Evolutionary conservation across 2,113 vertebrate genomes (phyloP), one percentile per base, ranked within the genome.

Genomic region (Cochlearius cochlearius): DNA sequence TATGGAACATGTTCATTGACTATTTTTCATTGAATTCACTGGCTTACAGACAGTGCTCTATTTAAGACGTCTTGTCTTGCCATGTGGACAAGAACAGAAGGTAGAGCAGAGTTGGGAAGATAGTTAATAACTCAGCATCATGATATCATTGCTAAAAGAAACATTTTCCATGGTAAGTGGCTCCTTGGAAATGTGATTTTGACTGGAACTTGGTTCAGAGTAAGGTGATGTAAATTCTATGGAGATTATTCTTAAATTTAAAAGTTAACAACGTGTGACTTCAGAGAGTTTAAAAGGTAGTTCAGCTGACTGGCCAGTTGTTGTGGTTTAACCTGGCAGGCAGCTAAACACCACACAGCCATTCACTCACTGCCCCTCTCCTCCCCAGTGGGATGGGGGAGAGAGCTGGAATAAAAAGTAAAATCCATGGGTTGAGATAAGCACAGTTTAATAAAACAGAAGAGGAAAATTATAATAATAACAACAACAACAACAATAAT

Each of bases 1-100:
- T 45, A 64, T 27, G 17, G 49, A 60, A 41, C 0, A 0, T 6
- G 4, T 39, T 45, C 56, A 43, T 56, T 45, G 14, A 45, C 58
- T 36, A 55, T 72, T 89, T 81, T 79, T 7, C 19, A 38, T 12
- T 45, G 30, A 69, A 62, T 76, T 93, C 29, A 71, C 17, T 27
- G 30, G 41, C 26, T 80, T 76, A 47, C 10, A 34, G 27, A 30
- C 8, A 38, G 15, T 6, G 9, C 4, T 64, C 5, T 38, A 30
- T 5, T 78, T 34, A 85, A 75, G 27, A 13, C 52, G 3, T 19
- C 30, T 71, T 85, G 4, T 85, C 87, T 77, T 63, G 13, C 26
- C 15, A 36, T 0, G 0, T 59, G n/a, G 12, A 58, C 9, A 36
- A 64, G 43, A 85, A 39, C 0, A 56, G 53, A 66, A 78, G 12